phyloP scores from a whole-genome alignment of 2,797 vertebrate genomes.

The Eleutherodactylus coqui region DNA sequence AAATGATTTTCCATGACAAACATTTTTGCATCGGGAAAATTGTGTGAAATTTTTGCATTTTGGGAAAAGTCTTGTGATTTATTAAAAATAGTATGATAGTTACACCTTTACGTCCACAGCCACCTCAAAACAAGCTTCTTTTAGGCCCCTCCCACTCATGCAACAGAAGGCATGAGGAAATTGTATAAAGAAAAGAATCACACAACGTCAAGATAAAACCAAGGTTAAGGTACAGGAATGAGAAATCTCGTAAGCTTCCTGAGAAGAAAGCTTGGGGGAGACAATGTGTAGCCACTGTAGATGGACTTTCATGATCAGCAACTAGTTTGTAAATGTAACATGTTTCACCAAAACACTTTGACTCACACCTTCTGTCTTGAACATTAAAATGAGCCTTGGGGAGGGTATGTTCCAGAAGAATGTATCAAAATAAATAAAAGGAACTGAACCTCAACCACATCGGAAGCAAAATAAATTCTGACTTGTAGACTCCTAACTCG shows the following conservation, averaged over 20 bases:
- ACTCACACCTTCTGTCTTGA: slow-evolving; percentile 1
- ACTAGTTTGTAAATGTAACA: background rate
- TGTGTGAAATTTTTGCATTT: too few relatives aligned
- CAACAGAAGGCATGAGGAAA: background rate
- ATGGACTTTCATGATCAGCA: background rate
- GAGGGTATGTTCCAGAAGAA: background rate
- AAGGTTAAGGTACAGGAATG: background rate
- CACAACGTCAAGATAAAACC: background rate
- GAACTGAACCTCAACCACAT: slow-evolving; percentile 49
- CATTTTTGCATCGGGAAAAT: too few relatives aligned
- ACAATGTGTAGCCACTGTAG: background rate
- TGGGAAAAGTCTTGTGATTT: too few relatives aligned
- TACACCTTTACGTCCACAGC: too few relatives aligned
- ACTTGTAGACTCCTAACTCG: slow-evolving; percentile 73
- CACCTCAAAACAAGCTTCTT: too few relatives aligned
- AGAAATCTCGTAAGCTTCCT: background rate
- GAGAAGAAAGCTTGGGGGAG: background rate
- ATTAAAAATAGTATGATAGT: too few relatives aligned
- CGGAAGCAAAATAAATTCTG: slow-evolving; percentile 68
- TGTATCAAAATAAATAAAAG: background rate
- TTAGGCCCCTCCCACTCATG: background rate
- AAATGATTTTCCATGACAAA: too few relatives aligned
- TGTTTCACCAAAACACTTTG: background rate
- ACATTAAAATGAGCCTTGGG: slow-evolving; percentile 13
- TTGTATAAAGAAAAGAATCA: background rate